phyloP scores from a whole-genome alignment of 2,113 vertebrate species.

The Neopipo cinnamomea region DNA sequence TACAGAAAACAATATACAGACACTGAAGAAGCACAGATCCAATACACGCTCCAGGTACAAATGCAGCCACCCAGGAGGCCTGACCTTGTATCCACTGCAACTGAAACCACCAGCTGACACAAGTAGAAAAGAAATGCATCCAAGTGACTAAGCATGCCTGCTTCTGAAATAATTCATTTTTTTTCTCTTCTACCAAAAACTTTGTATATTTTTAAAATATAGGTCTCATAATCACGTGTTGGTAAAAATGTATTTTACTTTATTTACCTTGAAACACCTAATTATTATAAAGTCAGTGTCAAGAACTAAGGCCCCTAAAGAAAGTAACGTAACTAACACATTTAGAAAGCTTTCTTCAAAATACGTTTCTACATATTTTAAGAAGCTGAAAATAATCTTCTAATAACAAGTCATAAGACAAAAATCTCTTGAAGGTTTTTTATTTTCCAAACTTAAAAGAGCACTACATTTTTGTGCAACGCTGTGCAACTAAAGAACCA shows the following conservation, averaged over 20 bases:
- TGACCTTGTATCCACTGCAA: not conserved
- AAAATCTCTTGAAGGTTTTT: not conserved
- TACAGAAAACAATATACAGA: not conserved
- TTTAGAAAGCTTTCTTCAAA: conserved; percentile 2
- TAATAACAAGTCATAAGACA: not conserved
- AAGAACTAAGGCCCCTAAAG: conserved; percentile 6
- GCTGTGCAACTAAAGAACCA: not conserved
- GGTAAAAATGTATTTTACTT: not conserved
- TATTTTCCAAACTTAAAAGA: not conserved
- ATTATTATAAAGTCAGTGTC: not conserved
- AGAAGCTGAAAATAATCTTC: conserved; percentile 15
- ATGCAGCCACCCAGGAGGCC: not conserved
- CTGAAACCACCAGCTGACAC: not conserved
- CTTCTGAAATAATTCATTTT: not conserved
- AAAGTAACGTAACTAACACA: not conserved
- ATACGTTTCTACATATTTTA: not conserved
- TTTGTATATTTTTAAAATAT: not conserved
- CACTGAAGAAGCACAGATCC: not conserved
- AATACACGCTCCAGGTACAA: not conserved
- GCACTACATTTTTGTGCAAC: not conserved
- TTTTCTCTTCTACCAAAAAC: not conserved
- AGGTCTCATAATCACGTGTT: not conserved
- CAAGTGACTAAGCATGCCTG: not conserved
- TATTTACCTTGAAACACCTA: conserved; percentile 5
- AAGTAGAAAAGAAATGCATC: not conserved